Evolutionary conservation across 2,888 invertebrate species (phyloP).

Genomic region (Sminthurinus aureus): DNA sequence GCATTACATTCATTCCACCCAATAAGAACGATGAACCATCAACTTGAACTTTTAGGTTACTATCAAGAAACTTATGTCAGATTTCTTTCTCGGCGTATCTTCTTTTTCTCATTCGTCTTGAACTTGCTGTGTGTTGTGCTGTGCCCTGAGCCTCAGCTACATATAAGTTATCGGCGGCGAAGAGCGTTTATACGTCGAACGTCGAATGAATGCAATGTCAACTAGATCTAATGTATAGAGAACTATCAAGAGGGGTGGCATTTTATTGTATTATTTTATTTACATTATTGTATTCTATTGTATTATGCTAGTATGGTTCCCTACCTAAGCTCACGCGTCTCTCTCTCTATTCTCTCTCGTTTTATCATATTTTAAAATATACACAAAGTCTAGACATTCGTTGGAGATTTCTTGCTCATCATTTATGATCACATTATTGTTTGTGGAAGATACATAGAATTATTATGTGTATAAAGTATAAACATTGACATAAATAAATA

Average conservation of each 20-base stretch:
- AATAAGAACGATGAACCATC: slow-evolving; percentile 16
- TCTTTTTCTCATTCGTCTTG: background rate
- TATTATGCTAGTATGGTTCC: background rate
- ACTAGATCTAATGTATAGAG: background rate
- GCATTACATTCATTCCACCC: slow-evolving; percentile 16
- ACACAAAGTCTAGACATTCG: slow-evolving; percentile 6
- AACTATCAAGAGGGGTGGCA: slow-evolving; percentile 34
- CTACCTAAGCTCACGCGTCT: background rate
- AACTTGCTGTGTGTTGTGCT: too few species aligned
- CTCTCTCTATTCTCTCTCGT: background rate
- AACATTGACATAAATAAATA: too few species aligned
- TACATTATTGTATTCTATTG: slow-evolving; percentile 10
- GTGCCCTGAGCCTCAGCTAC: background rate
- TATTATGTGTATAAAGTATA: background rate
- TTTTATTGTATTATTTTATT: slow-evolving; percentile 32
- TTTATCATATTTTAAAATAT: slow-evolving; percentile 7
- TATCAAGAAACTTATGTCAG: slow-evolving; percentile 25
- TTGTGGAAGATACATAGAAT: slow-evolving; percentile 10
- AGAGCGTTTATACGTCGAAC: background rate
- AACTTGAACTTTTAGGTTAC: slow-evolving; percentile 24
- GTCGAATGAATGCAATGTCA: background rate
- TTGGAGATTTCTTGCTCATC: background rate
- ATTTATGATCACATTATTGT: slow-evolving; percentile 31
- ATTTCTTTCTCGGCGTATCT: background rate
- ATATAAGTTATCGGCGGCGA: background rate